Evolutionary conservation across 1,140 invertebrate genomes (phyloP).

Genomic region (roundworm (Caenorhabditis elegans)): DNA sequence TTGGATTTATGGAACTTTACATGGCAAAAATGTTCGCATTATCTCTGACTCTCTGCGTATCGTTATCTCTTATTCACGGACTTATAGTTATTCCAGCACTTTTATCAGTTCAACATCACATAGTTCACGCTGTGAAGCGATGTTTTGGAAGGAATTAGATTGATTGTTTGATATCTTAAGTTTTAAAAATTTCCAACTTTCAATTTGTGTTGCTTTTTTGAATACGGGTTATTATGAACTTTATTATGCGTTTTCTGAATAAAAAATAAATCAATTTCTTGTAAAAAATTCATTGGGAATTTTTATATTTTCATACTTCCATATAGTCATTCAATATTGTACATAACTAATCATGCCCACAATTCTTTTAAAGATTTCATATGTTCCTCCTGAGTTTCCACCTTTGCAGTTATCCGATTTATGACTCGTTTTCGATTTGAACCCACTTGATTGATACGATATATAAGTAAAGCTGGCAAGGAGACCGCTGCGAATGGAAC

Average conservation of each 20-base stretch:
- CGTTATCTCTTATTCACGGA: slow-evolving; percentile 50
- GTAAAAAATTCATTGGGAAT: too few species aligned
- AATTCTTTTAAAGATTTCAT: slow-evolving; percentile 17
- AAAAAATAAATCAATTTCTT: too few species aligned
- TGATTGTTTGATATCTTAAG: too few species aligned
- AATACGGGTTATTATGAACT: neutral
- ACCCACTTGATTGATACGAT: slow-evolving; percentile 5
- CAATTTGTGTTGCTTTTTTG: neutral
- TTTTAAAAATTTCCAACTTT: too few species aligned
- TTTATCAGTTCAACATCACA: slow-evolving; percentile 38
- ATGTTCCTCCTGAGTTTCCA: slow-evolving; percentile 18
- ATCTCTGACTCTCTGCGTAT: slow-evolving; percentile 58
- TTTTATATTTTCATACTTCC: too few species aligned
- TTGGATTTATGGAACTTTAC: slow-evolving; percentile 86
- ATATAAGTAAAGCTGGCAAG: neutral
- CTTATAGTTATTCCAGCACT: slow-evolving; percentile 53
- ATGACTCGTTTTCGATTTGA: slow-evolving; percentile 16
- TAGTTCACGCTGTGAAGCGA: neutral
- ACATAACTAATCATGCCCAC: neutral
- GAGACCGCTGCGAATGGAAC: neutral
- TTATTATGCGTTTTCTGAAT: too few species aligned
- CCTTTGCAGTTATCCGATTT: slow-evolving; percentile 7
- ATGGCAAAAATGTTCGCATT: slow-evolving; percentile 70
- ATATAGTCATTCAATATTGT: too few species aligned
- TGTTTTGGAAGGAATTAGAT: neutral